Conservation (phyloP, 2,888 invertebrate species). For the Trimorus sp. region DNA sequence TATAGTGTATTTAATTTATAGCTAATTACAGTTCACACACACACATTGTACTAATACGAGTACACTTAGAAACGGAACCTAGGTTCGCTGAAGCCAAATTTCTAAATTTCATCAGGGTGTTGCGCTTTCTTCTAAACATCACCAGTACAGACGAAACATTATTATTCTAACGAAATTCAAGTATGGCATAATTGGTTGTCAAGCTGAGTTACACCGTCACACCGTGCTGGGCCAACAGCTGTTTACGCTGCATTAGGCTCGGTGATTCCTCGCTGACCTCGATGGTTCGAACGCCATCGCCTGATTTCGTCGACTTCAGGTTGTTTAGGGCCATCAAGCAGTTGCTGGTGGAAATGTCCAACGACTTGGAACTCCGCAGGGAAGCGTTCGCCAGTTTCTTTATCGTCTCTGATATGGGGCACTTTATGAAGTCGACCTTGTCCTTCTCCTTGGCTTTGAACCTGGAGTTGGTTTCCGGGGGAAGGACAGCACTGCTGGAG, state of each 20-base stretch:
- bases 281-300: slow-evolving; percentile 68
- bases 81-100: slow-evolving; percentile 21
- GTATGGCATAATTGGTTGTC: slow-evolving; percentile 51
- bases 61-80: slow-evolving; percentile 37
- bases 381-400: slow-evolving; percentile 79
- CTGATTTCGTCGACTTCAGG: slow-evolving; percentile 74
- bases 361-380: slow-evolving; percentile 75
- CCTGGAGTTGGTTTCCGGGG: slow-evolving; percentile 36
- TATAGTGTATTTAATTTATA: slow-evolving; percentile 56
- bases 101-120: slow-evolving; percentile 28
- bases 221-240: slow-evolving; percentile 78
- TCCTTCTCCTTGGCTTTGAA: slow-evolving; percentile 71
- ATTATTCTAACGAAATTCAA: slow-evolving; percentile 43
- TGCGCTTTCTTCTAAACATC: slow-evolving; percentile 13
- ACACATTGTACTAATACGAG: slow-evolving; percentile 39
- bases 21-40: slow-evolving; percentile 58
- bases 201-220: slow-evolving; percentile 76
- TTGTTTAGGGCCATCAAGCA: slow-evolving; percentile 75
- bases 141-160: slow-evolving; percentile 42
- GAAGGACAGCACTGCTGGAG: slow-evolving; percentile 46
- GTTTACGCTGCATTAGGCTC: slow-evolving; percentile 79
- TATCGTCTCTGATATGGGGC: slow-evolving; percentile 80
- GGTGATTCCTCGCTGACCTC: slow-evolving; percentile 78
- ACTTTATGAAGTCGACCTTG: slow-evolving; percentile 76
- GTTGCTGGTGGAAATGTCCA: slow-evolving; percentile 74